phyloP scores from a whole-genome alignment of 2,888 invertebrate genomes.

The Yponomeuta cagnagella region DNA sequence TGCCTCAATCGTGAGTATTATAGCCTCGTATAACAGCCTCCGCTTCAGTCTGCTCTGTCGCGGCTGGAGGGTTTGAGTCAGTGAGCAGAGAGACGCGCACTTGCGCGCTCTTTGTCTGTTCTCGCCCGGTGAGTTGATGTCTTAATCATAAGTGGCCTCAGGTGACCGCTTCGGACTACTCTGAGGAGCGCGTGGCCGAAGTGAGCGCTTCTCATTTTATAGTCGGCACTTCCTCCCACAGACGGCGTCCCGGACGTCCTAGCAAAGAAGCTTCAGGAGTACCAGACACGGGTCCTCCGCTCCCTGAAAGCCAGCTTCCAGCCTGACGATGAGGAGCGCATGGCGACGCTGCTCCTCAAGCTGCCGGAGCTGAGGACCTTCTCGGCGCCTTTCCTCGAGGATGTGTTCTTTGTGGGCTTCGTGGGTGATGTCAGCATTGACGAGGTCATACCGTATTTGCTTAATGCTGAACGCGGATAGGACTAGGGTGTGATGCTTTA shows the following conservation, averaged over 20 bases:
- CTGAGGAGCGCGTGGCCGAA: no score
- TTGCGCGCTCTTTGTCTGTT: constrained; percentile 90
- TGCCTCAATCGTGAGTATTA: constrained; percentile 15
- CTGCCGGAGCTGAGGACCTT: constrained; percentile 84
- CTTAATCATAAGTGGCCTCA: constrained; percentile 16
- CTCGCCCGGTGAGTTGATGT: constrained; percentile 78
- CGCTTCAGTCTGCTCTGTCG: no score
- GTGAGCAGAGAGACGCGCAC: constrained; percentile 91
- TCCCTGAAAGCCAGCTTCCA: constrained; percentile 50
- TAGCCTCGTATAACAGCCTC: background rate
- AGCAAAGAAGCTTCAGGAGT: constrained; percentile 65
- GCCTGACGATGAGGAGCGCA: constrained; percentile 54
- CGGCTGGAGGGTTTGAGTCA: constrained; percentile 80
- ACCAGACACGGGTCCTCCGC: constrained; percentile 66
- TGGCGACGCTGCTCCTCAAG: constrained; percentile 79
- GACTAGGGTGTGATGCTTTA: background rate
- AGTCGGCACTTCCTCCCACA: constrained; percentile 25
- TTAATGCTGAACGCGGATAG: constrained; percentile 41
- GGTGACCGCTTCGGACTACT: no score
- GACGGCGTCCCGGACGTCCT: constrained; percentile 69
- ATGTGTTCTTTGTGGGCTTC: constrained; percentile 93
- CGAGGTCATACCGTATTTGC: constrained; percentile 94
- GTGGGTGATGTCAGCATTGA: constrained; percentile 96
- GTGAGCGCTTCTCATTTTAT: no score
- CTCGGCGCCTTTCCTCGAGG: constrained; percentile 87